phyloP scores from a whole-genome alignment of 2,797 vertebrate species.

The Anguilla obscura region DNA sequence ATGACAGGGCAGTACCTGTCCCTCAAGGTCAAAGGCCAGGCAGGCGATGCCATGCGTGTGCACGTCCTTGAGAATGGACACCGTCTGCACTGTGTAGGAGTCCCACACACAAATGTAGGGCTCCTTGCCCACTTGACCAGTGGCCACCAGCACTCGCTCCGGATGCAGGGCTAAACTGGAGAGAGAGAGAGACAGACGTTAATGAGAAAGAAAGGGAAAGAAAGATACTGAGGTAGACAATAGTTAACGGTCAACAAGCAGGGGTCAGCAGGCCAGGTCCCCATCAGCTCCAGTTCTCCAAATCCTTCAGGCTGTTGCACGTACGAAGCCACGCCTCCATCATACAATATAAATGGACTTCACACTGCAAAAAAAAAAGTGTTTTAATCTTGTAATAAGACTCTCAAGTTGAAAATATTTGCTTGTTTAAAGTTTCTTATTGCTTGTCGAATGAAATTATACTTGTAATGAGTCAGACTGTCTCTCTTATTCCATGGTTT shows the following conservation, averaged over 20 bases:
- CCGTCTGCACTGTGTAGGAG: constrained; percentile 92
- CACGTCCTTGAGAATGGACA: constrained; percentile 92
- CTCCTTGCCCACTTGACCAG: constrained; percentile 97
- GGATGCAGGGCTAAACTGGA: constrained; percentile 95
- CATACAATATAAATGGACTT: constrained; percentile 40
- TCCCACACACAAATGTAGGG: constrained; percentile 98
- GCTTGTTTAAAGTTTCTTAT: background rate
- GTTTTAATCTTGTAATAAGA: no score
- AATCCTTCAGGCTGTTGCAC: background rate
- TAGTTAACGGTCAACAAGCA: background rate
- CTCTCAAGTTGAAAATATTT: no score
- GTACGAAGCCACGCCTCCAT: constrained; percentile 41
- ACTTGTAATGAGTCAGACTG: no score
- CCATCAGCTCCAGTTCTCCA: background rate
- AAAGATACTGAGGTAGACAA: constrained; percentile 15
- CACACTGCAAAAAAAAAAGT: no score
- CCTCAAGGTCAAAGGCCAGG: constrained; percentile 94
- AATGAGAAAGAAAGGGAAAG: constrained; percentile 39
- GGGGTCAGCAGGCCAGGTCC: background rate
- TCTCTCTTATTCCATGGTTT: no score
- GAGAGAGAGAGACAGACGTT: constrained; percentile 36
- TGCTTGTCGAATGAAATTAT: no score
- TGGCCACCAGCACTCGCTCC: constrained; percentile 94
- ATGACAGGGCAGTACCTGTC: constrained; percentile 78
- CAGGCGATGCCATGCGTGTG: constrained; percentile 97